These are phyloP conservation scores for honey bee (Apis mellifera) DNA, from an alignment of 1,140 invertebrate genomes.

Conservation along the genomic window Amel_HAv3.1 CM009931.2:25563501-25564000, in stretches of 20 bases:
- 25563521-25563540: background rate
- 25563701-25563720: background rate
- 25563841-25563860: no score
- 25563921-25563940: no score
- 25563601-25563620: constrained; percentile 63
- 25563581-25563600: constrained; percentile 74
- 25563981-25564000: no score
- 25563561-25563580: constrained; percentile 53
- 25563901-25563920: no score
- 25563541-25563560: constrained; percentile 42
- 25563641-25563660: constrained; percentile 61
- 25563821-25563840: no score
- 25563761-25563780: no score
- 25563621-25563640: constrained; percentile 51
- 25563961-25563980: no score
- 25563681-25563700: constrained; percentile 48
- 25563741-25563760: background rate
- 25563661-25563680: constrained; percentile 63
- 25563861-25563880: no score
- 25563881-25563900: no score
- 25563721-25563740: constrained; percentile 15
- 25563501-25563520: constrained; percentile 14
- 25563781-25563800: no score
- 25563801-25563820: no score
- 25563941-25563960: no score